These are phyloP conservation scores for Psammodynastes pulverulentus DNA, from an alignment of 2,113 vertebrate genomes.

Conservation along the genomic window DNA sequence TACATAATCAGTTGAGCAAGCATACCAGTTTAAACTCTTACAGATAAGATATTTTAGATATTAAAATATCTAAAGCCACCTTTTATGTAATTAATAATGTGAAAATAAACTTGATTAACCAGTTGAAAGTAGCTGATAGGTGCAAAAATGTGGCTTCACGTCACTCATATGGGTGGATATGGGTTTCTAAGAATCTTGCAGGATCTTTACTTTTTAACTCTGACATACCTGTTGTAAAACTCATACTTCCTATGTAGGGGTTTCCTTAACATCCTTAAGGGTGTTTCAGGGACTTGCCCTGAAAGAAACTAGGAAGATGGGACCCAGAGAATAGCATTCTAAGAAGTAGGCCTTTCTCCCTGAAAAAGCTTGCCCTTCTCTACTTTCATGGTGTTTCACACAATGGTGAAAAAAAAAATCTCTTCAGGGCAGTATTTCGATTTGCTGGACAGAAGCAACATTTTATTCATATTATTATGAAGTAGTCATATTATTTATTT, in stretches of 20 bases:
- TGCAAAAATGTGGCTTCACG: neutral
- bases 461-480: neutral
- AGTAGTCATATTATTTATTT: neutral
- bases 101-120: neutral
- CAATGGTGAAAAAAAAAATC: neutral
- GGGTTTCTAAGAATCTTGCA: neutral
- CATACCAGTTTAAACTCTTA: neutral
- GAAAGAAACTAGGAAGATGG: neutral
- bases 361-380: neutral
- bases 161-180: neutral
- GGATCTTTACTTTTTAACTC: neutral
- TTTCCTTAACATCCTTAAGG: neutral
- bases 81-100: constrained; percentile 15
- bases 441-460: neutral
- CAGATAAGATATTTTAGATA: neutral
- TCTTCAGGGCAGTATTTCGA: neutral
- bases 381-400: neutral
- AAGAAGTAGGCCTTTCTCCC: neutral
- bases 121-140: neutral
- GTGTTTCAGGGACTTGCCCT: neutral
- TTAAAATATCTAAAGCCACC: neutral
- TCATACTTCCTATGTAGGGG: neutral
- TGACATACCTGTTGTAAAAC: neutral
- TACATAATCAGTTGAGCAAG: neutral
- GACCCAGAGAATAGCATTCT: neutral